Conservation (phyloP, 1,140 invertebrate species). For the Scaptomyza hsui region DNA sequence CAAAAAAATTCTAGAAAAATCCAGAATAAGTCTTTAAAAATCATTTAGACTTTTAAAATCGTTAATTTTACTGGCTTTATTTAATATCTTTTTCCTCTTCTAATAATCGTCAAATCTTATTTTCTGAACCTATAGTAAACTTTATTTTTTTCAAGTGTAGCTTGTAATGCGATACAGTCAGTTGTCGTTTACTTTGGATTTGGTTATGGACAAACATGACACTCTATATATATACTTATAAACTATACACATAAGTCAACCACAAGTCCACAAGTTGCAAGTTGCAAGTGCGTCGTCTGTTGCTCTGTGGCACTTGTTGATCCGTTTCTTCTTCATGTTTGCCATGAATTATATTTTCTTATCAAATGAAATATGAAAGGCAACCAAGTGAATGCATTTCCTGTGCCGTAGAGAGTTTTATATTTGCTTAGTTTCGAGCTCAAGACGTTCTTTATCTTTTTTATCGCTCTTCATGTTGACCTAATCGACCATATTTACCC, state of each 20-base stretch:
- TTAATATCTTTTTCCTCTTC: too few species aligned
- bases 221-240: conserved; percentile 5
- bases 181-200: conserved; percentile 18
- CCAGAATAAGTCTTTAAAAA: too few species aligned
- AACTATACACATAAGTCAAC: background rate
- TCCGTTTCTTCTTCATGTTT: conserved; percentile 2
- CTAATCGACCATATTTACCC: conserved; percentile 71
- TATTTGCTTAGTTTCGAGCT: conserved; percentile 4
- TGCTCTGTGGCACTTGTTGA: conserved; percentile 28
- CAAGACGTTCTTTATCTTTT: conserved; percentile 20
- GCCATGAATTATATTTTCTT: conserved; percentile 32
- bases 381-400: conserved; percentile 53
- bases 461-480: conserved; percentile 61
- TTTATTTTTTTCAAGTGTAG: background rate
- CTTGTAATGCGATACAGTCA: conserved; percentile 12
- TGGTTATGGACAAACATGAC: conserved; percentile 41
- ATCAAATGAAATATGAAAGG: conserved; percentile 40
- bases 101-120: too few species aligned
- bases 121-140: too few species aligned
- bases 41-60: too few species aligned
- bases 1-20: too few species aligned
- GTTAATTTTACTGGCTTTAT: too few species aligned
- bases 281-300: conserved; percentile 10
- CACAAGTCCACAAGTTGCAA: conserved; percentile 2
- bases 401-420: conserved; percentile 38